Conservation (phyloP, 2,113 vertebrate genomes). For the Callipepla californica region DNA sequence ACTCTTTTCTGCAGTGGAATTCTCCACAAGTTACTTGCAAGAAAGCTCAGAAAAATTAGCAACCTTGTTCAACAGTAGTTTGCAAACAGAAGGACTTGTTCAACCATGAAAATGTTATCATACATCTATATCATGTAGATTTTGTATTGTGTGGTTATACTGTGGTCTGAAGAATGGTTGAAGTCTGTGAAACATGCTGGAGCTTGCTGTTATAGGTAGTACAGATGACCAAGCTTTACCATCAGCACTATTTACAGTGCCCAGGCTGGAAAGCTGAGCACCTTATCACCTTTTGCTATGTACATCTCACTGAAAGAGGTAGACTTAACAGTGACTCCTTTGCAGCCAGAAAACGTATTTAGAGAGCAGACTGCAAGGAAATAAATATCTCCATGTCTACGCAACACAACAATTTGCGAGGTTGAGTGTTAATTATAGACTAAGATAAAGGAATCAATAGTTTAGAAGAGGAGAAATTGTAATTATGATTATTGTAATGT, state of each 20-base stretch:
- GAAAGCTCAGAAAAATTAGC: not conserved
- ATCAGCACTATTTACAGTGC: not conserved
- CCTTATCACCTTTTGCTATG: not conserved
- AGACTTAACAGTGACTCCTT: not conserved
- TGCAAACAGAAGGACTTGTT: not conserved
- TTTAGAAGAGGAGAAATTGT: not conserved
- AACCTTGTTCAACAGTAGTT: not conserved
- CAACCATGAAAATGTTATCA: not conserved
- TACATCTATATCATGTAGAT: rapidly evolving
- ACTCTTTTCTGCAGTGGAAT: not conserved
- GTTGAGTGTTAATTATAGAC: not conserved
- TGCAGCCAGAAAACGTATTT: not conserved
- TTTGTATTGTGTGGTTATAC: rapidly evolving
- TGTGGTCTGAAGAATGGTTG: not conserved
- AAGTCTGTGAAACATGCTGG: not conserved
- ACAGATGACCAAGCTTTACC: rapidly evolving
- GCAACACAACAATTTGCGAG: rapidly evolving
- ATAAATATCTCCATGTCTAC: not conserved
- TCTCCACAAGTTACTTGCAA: not conserved
- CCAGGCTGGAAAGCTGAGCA: not conserved
- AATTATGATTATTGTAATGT: not conserved
- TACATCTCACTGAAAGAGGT: not conserved
- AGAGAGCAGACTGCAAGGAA: not conserved
- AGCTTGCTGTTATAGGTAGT: not conserved
- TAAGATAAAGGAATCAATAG: not conserved